A percentile compares a stretch with the other conserved stretches of the same genome.
Conservation (phyloP, 2,113 vertebrate species). For the Zootoca vivipara region DNA sequence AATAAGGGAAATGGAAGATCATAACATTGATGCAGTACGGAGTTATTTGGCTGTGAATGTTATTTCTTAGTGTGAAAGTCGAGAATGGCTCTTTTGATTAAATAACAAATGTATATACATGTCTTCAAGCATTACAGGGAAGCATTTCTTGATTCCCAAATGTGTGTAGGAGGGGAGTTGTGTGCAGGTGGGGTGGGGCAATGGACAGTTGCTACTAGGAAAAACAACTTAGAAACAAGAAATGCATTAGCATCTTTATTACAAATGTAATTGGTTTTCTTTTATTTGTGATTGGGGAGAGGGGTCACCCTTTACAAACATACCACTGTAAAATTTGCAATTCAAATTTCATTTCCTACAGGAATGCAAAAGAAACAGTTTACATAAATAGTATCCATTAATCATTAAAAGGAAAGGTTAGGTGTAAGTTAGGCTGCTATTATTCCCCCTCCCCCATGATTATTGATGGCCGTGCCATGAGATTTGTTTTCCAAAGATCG, state of each 20-base stretch:
- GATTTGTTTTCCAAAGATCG: slow-evolving; percentile 64
- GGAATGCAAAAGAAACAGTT: slow-evolving; percentile 76
- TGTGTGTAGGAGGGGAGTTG: not conserved
- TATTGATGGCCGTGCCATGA: slow-evolving; percentile 70
- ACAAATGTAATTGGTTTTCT: slow-evolving; percentile 78
- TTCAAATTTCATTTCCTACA: slow-evolving; percentile 83
- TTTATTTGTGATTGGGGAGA: slow-evolving; percentile 77
- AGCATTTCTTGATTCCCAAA: not conserved
- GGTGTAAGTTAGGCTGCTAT: slow-evolving; percentile 75
- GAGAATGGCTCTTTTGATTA: not conserved
- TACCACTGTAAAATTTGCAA: slow-evolving; percentile 81
- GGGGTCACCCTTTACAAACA: slow-evolving; percentile 77
- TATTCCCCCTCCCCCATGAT: slow-evolving; percentile 63
- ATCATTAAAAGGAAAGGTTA: slow-evolving; percentile 82
- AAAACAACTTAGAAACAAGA: slow-evolving; percentile 68
- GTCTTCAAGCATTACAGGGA: slow-evolving; percentile 41
- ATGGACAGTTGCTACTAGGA: not conserved
- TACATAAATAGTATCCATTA: slow-evolving; percentile 81
- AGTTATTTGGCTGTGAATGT: not conserved
- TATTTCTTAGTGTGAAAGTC: not conserved
- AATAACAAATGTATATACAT: not conserved
- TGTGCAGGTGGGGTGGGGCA: not conserved
- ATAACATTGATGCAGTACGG: rapidly evolving
- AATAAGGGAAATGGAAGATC: rapidly evolving
- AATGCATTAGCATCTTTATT: slow-evolving; percentile 84